Conservation (phyloP, 1,140 invertebrate species). For the Drosophila sucinea region DNA sequence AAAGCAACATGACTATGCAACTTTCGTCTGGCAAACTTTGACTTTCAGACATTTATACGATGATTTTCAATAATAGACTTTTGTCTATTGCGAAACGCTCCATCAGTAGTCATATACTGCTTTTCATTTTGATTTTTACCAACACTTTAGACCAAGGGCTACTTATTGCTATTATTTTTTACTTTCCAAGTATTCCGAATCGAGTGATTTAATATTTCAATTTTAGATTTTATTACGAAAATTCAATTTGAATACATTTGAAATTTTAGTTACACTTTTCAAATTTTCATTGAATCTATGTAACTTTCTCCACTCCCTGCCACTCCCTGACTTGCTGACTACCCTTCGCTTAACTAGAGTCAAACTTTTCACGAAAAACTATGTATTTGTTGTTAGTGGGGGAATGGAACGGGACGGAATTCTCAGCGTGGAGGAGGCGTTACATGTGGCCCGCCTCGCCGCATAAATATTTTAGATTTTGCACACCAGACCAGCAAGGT, state of each 20-base stretch:
- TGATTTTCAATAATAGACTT: no score
- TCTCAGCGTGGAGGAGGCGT: conserved; percentile 26
- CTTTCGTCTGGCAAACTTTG: no score
- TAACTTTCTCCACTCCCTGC: conserved; percentile 32
- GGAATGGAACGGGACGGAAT: background rate
- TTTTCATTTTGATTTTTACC: no score
- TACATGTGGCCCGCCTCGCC: conserved; percentile 54
- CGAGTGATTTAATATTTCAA: background rate
- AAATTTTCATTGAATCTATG: conserved; percentile 64
- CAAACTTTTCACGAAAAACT: conserved; percentile 67
- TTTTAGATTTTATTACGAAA: conserved; percentile 18
- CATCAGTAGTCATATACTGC: no score
- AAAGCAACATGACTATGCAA: no score
- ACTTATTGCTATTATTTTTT: no score
- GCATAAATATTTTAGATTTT: conserved; percentile 79
- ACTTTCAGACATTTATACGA: no score
- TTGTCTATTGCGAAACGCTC: no score
- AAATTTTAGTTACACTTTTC: conserved; percentile 53
- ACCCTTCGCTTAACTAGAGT: background rate
- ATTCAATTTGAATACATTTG: conserved; percentile 46
- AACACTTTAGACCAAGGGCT: no score
- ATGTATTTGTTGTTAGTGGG: conserved; percentile 26
- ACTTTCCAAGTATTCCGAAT: background rate
- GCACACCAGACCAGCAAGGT: conserved; percentile 43
- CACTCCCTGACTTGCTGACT: background rate